A percentile compares a stretch with the other conserved stretches of the same genome.
Conservation (phyloP, 2,888 invertebrate species). For the Pheosia gnoma region DNA sequence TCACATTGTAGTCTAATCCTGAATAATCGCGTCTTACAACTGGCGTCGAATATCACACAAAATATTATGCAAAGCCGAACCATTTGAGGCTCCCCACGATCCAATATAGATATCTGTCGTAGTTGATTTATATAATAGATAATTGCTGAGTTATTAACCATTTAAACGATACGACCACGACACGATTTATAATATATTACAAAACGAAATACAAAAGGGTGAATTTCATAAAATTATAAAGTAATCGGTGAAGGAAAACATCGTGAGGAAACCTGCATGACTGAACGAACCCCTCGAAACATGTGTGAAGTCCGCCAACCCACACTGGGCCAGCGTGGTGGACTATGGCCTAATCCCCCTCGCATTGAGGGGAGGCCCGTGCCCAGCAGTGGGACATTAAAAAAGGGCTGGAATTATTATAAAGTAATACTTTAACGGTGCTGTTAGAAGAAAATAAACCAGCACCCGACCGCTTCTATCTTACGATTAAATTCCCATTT, state of each 20-base stretch:
- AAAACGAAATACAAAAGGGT: neutral
- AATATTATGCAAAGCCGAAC: constrained; percentile 59
- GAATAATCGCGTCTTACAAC: constrained; percentile 25
- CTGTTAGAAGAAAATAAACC: too few relatives aligned
- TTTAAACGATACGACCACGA: constrained; percentile 30
- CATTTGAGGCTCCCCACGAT: constrained; percentile 42
- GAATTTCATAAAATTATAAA: too few relatives aligned
- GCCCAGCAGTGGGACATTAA: too few relatives aligned
- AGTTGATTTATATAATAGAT: constrained; percentile 55
- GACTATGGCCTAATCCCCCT: too few relatives aligned
- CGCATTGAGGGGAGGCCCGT: too few relatives aligned
- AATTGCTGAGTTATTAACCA: constrained; percentile 34
- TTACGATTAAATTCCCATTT: neutral
- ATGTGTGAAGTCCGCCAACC: too few relatives aligned
- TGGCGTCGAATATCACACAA: constrained; percentile 35
- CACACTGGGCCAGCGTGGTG: too few relatives aligned
- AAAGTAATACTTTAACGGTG: too few relatives aligned
- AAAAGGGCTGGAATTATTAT: too few relatives aligned
- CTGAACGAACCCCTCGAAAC: too few relatives aligned
- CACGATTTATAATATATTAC: constrained; percentile 18
- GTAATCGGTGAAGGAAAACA: too few relatives aligned
- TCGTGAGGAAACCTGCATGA: too few relatives aligned
- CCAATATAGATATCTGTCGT: constrained; percentile 48
- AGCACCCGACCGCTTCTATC: neutral
- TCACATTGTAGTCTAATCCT: constrained; percentile 28